Evolutionary conservation across 2,888 invertebrate genomes (phyloP).

Genomic region (Physocephala rufipes): DNA sequence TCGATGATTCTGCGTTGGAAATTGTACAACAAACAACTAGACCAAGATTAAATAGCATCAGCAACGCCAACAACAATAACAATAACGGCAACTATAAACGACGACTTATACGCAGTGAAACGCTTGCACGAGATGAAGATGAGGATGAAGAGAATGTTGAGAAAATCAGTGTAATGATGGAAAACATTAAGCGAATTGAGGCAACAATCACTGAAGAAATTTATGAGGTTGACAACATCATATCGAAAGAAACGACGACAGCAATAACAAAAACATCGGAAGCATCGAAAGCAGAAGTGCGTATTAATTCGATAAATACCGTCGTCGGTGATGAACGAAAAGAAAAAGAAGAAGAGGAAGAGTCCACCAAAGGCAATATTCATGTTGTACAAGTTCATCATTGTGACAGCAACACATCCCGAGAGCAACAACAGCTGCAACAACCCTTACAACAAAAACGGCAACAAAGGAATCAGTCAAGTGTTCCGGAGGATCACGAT

Average conservation of each 20-base stretch:
- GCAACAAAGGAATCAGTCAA: neutral
- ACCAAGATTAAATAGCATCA: conserved; percentile 47
- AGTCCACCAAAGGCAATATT: conserved; percentile 48
- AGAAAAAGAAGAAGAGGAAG: too few relatives aligned
- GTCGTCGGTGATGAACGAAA: conserved; percentile 37
- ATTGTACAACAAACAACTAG: conserved; percentile 52
- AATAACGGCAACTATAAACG: conserved; percentile 44
- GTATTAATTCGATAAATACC: conserved; percentile 16
- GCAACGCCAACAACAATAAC: conserved; percentile 28
- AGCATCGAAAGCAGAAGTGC: conserved; percentile 19
- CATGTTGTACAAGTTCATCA: conserved; percentile 46
- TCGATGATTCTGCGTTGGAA: conserved; percentile 56
- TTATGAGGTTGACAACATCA: too few relatives aligned
- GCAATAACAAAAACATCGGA: conserved; percentile 25
- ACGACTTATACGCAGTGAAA: conserved; percentile 59
- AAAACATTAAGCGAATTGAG: neutral
- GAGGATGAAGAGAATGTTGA: conserved; percentile 42
- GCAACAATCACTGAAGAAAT: neutral
- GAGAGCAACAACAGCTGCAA: neutral
- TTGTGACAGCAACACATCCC: neutral
- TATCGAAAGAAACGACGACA: conserved; percentile 37
- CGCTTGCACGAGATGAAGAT: conserved; percentile 56
- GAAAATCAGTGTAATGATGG: conserved; percentile 6
- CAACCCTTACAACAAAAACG: conserved; percentile 9
- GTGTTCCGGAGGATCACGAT: too few relatives aligned